These are phyloP conservation scores for Andricus curvator DNA, from an alignment of 2,888 invertebrate genomes.

Conservation along the genomic window DNA sequence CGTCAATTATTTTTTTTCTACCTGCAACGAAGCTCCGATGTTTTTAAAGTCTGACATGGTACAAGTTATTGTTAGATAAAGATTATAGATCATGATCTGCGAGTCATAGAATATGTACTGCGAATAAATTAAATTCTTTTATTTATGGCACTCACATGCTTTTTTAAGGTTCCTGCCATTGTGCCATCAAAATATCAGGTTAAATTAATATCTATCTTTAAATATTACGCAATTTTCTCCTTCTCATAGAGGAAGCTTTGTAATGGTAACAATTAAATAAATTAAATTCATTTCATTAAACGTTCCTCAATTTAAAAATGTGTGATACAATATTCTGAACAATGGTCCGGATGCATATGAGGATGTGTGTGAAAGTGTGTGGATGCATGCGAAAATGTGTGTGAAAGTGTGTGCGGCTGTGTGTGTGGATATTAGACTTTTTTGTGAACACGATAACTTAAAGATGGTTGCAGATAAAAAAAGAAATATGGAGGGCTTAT, in stretches of 20 bases:
- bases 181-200: not conserved
- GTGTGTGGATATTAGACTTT: too few relatives aligned
- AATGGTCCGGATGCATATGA: too few relatives aligned
- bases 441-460: too few relatives aligned
- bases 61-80: constrained; percentile 20
- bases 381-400: too few relatives aligned
- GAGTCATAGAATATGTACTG: not conserved
- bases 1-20: constrained; percentile 33
- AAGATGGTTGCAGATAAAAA: too few relatives aligned
- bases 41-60: constrained; percentile 3
- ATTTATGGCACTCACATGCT: not conserved
- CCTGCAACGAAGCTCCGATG: constrained; percentile 20
- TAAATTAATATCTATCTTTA: not conserved
- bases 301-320: too few relatives aligned
- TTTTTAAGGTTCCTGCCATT: not conserved
- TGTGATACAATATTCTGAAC: too few relatives aligned
- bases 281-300: too few relatives aligned
- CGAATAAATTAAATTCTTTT: constrained; percentile 16
- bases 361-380: too few relatives aligned
- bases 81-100: constrained; percentile 30
- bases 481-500: too few relatives aligned
- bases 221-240: not conserved
- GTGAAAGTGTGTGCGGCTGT: too few relatives aligned
- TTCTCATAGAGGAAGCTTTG: not conserved
- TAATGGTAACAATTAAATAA: too few relatives aligned